Base-by-base conservation (phyloP, 1,140 invertebrate genomes). In the Chelonus insularis region DNA sequence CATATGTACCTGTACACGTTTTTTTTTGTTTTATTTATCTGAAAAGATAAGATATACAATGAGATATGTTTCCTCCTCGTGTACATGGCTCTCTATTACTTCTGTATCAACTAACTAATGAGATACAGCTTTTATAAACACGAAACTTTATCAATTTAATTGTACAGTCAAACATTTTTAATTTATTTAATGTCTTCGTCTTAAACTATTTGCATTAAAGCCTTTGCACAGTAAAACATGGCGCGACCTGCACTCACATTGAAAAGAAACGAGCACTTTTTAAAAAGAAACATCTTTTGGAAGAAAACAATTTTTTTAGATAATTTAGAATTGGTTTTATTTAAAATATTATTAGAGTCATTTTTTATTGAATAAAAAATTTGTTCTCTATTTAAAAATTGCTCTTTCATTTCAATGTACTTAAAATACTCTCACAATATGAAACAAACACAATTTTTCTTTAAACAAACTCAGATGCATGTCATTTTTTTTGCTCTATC, bases 81-180 rank as follows among this genome's bases (percentile, higher is more conserved):
- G 48, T 55, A 52, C 45, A 16, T 23, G 23, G 29, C 21, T 48
- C 37, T 59, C 32, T 37, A 55, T 72, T 48, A 60, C 65, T 67
- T 66, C 70, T 72, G 68, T 63, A 62, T 76, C 64, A 75, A 78
- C 75, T 79, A 77, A 72, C 70, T 77, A 75, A 75, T 70, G 68
- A 71, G 66, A 76, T 74, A 76, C 64, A 63, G 68, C 68, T 68
- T 72, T 75, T 73, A 66, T 66, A 54, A 72, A 72, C 68, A 70
- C 67, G 68, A 72, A 72, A 72, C 43, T 48, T 37, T 65, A 71
- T 65, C 63, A 68, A 52, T 62, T 70, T 63, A 70, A 66, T 64
- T 70, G 59, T 70, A 74, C 63, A 70, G 60, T 71, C 62, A 63
- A 67, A 72, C 68, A 67, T 66, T 56, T 45, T 63, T 34, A 3